A percentile compares a stretch with the other conserved stretches of the same genome.
Evolutionary conservation across 2,888 invertebrate genomes (phyloP).

Genomic region (Helicoverpa assulta): DNA sequence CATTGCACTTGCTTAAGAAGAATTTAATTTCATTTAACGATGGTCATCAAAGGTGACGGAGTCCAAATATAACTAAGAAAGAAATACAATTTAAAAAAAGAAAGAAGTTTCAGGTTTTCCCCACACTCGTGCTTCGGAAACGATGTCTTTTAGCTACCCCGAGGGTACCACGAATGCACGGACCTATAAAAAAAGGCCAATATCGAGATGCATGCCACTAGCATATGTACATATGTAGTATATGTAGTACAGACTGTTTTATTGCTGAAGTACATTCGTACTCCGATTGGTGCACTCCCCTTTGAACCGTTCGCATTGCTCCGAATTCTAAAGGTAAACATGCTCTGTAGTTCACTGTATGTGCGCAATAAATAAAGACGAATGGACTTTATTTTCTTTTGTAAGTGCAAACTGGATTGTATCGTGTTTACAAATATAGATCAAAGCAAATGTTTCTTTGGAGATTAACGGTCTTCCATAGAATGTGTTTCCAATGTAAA

Average conservation of each 20-base stretch:
- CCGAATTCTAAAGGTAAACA: conserved; percentile 23
- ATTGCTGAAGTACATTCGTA: conserved; percentile 23
- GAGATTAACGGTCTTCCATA: conserved; percentile 11
- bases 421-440: conserved; percentile 29
- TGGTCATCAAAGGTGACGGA: neutral
- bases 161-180: neutral
- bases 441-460: conserved; percentile 34
- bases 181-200: conserved; percentile 6
- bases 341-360: neutral
- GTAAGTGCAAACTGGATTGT: neutral
- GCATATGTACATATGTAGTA: neutral
- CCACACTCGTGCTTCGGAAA: neutral
- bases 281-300: conserved; percentile 23
- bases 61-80: neutral
- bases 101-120: neutral
- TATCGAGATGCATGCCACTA: conserved; percentile 26
- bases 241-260: conserved; percentile 10
- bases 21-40: neutral
- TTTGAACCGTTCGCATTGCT: conserved; percentile 10
- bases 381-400: conserved; percentile 15
- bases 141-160: neutral
- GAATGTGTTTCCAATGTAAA: conserved; percentile 8
- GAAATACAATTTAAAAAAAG: neutral
- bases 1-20: neutral
- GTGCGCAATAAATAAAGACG: conserved; percentile 11